Evolutionary conservation across 2,888 invertebrate genomes (phyloP).

Genomic region (Criorhina ranunculi): DNA sequence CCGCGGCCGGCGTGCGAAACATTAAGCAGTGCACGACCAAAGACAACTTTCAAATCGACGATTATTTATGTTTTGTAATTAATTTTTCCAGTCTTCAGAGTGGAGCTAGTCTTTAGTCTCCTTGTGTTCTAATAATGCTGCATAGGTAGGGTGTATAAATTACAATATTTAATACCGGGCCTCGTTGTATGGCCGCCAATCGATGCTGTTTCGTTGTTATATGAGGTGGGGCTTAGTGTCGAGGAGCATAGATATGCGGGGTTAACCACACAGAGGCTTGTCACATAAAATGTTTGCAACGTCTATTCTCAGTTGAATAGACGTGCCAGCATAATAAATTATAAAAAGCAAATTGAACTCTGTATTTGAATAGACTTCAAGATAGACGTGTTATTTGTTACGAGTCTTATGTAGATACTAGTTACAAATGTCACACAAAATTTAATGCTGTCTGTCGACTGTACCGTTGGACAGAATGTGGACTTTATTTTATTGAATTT

Average conservation of each 20-base stretch:
- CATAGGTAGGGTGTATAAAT: slow-evolving; percentile 66
- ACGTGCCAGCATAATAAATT: slow-evolving; percentile 54
- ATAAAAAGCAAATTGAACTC: slow-evolving; percentile 34
- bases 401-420: neutral
- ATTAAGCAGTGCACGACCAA: slow-evolving; percentile 27
- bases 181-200: slow-evolving; percentile 50
- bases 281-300: slow-evolving; percentile 53
- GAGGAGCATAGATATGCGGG: slow-evolving; percentile 23
- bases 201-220: slow-evolving; percentile 22
- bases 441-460: too few relatives aligned
- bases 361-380: neutral
- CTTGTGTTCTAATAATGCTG: slow-evolving; percentile 60
- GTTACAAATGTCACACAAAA: slow-evolving; percentile 36
- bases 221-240: neutral
- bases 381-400: slow-evolving; percentile 17
- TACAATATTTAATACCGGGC: slow-evolving; percentile 67
- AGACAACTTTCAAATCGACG: slow-evolving; percentile 72
- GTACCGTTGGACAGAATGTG: too few relatives aligned
- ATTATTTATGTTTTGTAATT: slow-evolving; percentile 67
- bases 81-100: slow-evolving; percentile 46
- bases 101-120: slow-evolving; percentile 30
- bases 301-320: slow-evolving; percentile 28
- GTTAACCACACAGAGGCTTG: slow-evolving; percentile 46
- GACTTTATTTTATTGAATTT: too few relatives aligned
- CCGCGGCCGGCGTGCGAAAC: slow-evolving; percentile 8